Percentiles rank a stretch among this genome's conserved stretches.
These are phyloP conservation scores for Phodopus roborovskii DNA, from an alignment of 2,113 vertebrate species.

Conservation along the genomic window DNA sequence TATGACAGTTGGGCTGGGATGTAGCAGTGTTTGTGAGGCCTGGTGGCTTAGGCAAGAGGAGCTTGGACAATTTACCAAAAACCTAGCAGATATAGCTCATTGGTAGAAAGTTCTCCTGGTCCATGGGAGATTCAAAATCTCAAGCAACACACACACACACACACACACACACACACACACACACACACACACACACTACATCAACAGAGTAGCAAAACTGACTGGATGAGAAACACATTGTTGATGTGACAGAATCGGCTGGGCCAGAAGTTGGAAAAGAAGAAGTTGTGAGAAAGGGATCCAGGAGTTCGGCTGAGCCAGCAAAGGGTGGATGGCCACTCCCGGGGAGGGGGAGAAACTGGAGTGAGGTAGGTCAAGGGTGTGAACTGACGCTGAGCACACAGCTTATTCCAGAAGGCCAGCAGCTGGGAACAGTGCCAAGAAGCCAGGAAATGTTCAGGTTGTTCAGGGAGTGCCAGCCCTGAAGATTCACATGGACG, in stretches of 20 bases:
- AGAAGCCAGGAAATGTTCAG: background rate
- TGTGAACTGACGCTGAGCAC: background rate
- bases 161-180: background rate
- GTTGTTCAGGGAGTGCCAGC: background rate
- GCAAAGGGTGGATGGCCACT: background rate
- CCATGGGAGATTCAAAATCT: background rate
- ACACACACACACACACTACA: background rate
- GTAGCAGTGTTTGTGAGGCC: too few relatives aligned
- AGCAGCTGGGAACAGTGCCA: background rate
- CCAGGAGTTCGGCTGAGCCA: background rate
- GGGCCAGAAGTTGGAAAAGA: background rate
- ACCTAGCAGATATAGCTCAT: background rate
- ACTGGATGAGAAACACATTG: background rate
- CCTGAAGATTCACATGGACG: background rate
- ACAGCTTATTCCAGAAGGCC: background rate
- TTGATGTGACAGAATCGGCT: background rate
- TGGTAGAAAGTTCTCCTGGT: background rate
- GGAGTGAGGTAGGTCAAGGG: background rate
- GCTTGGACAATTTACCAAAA: background rate
- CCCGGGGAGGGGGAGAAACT: background rate
- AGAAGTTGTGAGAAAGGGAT: background rate
- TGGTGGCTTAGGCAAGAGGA: background rate
- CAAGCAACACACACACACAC: background rate
- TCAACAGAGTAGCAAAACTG: background rate
- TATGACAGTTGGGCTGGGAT: background rate